Evolutionary conservation across 2,797 vertebrate species (phyloP).

Genomic region (Paedocypris micromegethes): DNA sequence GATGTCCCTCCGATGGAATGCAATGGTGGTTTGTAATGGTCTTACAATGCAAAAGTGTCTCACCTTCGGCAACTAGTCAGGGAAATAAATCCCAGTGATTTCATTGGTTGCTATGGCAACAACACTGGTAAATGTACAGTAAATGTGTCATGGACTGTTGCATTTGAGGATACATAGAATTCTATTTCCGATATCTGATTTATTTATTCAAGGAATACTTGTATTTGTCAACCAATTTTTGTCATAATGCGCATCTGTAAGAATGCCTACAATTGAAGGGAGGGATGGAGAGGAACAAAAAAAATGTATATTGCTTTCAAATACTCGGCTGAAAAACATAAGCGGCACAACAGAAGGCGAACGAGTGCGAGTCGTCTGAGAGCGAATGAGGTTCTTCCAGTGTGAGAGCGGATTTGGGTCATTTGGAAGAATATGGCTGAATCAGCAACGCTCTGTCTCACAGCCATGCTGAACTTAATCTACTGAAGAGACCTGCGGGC

Average conservation of each 20-base stretch:
- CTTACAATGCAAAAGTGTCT: background rate
- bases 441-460: constrained; percentile 71
- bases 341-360: constrained; percentile 37
- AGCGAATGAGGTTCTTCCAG: constrained; percentile 78
- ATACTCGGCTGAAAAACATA: constrained; percentile 32
- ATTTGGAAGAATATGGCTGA: constrained; percentile 88
- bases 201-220: too few relatives aligned
- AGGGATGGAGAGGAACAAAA: background rate
- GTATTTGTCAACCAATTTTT: too few relatives aligned
- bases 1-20: constrained; percentile 7
- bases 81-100: constrained; percentile 4
- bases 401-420: constrained; percentile 85
- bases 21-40: constrained; percentile 4
- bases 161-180: constrained; percentile 36
- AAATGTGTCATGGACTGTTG: constrained; percentile 24
- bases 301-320: constrained; percentile 11
- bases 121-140: constrained; percentile 30
- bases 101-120: constrained; percentile 40
- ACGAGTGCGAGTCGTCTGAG: constrained; percentile 68
- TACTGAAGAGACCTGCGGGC: constrained; percentile 67
- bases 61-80: background rate
- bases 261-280: too few relatives aligned
- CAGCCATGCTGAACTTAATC: constrained; percentile 71
- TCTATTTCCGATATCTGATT: background rate
- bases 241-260: too few relatives aligned